Conservation (phyloP, 2,113 vertebrate species). For the Chloropsis cyanopogon region DNA sequence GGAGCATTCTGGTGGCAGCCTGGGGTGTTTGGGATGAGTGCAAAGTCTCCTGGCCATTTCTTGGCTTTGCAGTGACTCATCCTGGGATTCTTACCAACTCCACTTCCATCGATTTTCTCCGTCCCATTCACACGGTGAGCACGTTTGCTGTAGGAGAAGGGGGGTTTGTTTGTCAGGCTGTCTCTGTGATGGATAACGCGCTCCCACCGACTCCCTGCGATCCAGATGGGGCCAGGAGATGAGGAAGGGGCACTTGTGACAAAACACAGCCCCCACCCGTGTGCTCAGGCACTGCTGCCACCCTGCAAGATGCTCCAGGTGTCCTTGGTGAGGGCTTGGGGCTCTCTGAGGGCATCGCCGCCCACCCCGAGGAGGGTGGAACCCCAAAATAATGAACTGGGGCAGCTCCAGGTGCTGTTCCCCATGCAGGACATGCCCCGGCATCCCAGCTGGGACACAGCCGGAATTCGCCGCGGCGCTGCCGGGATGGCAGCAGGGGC, state of each 20-base stretch:
- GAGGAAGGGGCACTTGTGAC: fast-evolving
- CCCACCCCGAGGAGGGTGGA: background rate
- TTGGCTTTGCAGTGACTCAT: background rate
- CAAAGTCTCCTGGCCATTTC: background rate
- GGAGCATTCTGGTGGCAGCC: background rate
- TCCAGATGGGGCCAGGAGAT: background rate
- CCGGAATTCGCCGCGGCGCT: background rate
- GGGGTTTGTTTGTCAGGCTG: background rate
- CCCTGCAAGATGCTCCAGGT: background rate
- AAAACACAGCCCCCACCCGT: fast-evolving
- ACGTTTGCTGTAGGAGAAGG: background rate
- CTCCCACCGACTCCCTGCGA: background rate
- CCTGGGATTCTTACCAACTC: background rate
- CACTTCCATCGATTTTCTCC: background rate
- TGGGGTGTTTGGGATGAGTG: background rate
- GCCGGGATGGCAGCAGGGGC: background rate
- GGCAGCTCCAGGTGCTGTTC: background rate
- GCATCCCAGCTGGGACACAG: background rate
- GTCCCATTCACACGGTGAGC: background rate
- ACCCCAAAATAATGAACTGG: fast-evolving
- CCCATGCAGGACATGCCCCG: background rate
- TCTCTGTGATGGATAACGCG: background rate
- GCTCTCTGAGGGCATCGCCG: background rate
- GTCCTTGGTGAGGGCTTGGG: background rate
- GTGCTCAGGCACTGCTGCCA: fast-evolving